Evolutionary conservation across 1,140 invertebrate genomes (phyloP).

Genomic region (Hypothenemus hampei): DNA sequence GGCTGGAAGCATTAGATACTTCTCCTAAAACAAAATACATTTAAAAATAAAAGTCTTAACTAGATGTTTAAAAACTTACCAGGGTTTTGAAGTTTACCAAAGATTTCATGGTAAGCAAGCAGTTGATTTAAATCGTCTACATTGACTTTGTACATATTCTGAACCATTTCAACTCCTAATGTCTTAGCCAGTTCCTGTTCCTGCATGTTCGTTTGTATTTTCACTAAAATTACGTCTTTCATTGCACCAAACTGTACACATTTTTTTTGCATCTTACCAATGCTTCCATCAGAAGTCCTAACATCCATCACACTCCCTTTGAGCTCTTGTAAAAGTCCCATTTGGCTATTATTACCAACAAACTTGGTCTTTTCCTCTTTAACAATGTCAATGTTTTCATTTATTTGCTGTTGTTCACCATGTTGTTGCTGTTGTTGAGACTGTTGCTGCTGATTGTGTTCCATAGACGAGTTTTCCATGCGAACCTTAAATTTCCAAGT

Average conservation of each 20-base stretch:
- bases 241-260: not conserved
- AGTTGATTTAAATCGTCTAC: slow-evolving; percentile 78
- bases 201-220: slow-evolving; percentile 61
- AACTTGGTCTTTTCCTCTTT: slow-evolving; percentile 45
- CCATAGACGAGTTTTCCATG: slow-evolving; percentile 6
- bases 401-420: slow-evolving; percentile 19
- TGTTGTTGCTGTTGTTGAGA: slow-evolving; percentile 27
- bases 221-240: slow-evolving; percentile 46
- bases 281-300: slow-evolving; percentile 60
- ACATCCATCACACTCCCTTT: slow-evolving; percentile 61
- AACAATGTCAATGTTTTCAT: slow-evolving; percentile 39
- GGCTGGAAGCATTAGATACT: slow-evolving; percentile 5
- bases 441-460: slow-evolving; percentile 27
- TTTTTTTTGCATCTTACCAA: slow-evolving; percentile 46
- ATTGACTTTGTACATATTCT: slow-evolving; percentile 77
- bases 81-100: slow-evolving; percentile 71
- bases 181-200: slow-evolving; percentile 64
- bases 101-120: slow-evolving; percentile 80
- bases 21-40: slow-evolving; percentile 32
- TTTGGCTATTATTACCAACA: slow-evolving; percentile 36
- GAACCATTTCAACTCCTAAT: slow-evolving; percentile 60
- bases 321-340: slow-evolving; percentile 44
- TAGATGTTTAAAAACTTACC: slow-evolving; percentile 41
- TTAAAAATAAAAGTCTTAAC: not conserved
- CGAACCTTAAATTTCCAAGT: slow-evolving; percentile 1